Base-by-base conservation (phyloP, 1,140 invertebrate genomes). In the Cyrtorhinus lividipennis region DNA sequence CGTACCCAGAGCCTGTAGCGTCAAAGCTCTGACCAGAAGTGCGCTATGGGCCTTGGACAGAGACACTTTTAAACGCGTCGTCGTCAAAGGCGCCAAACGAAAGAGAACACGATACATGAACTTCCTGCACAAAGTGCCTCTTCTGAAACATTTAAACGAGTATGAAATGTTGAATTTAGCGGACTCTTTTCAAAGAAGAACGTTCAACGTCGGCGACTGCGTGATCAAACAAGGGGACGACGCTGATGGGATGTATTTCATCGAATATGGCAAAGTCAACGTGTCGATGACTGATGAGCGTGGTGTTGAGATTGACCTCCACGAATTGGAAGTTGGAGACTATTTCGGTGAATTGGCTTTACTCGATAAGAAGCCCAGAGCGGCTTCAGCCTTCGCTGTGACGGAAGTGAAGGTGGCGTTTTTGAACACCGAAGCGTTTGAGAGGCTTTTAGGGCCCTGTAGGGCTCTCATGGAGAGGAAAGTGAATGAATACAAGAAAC, bases 381-480 rank as follows among this genome's bases (percentile, higher is more conserved):
- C 93, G 65, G 94, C 94, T 65, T 92, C 92, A 56, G 91, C 87
- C 56, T 92, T 90, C 75, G 87, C 88, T 66, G 82, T 84, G 56
- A 87, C 85, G 64, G 78, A 82, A 68, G 83, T 90, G 62, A 90
- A 90, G 79, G 76, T 89, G 66, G 90, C 90, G 77, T 92, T 96
- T 78, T 80, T 98, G 74, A 93, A 97, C 77, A 92, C 97, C 67
- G 88, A 93, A 72, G 94, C 94, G 61, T 98, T 98, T 75, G 95
- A 98, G 77, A 85, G 95, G 58, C 80, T 98, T 61, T 80, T 98
- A 64, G 95, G 95, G 13, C 93, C 94, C 24, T 98, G 95, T 77
- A 95, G 97, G 91, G 88, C 96, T 69, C 85, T 98, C 56, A 96
- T 98, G 92, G 95, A 95, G 77, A 83, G 93, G 68, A 97, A 94